Percentiles rank a stretch among this genome's conserved stretches.
These are phyloP conservation scores for Tokudaia tokunoshimensis DNA, from an alignment of 2,797 vertebrate genomes.

Conservation along the genomic window DNA sequence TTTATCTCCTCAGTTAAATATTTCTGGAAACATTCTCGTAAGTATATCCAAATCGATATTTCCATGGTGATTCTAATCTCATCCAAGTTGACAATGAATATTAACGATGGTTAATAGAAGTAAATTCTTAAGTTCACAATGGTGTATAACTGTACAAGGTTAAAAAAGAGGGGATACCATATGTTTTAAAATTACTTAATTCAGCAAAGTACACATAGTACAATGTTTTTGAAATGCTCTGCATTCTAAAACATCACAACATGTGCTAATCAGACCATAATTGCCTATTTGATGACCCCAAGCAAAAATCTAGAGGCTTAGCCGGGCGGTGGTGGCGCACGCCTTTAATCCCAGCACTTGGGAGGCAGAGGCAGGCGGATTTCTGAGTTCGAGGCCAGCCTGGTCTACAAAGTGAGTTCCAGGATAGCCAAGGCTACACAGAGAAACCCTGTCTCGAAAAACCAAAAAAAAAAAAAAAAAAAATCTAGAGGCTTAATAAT, in stretches of 20 bases:
- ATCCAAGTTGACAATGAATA: neutral
- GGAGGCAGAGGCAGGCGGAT: too few species aligned
- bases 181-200: neutral
- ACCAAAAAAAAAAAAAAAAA: too few species aligned
- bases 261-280: conserved; percentile 47
- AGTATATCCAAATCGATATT: neutral
- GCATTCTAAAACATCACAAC: conserved; percentile 58
- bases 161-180: neutral
- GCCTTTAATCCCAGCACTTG: too few species aligned
- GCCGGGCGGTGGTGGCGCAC: too few species aligned
- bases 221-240: conserved; percentile 61
- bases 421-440: too few species aligned
- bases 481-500: conserved; percentile 41
- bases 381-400: too few species aligned
- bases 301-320: conserved; percentile 30
- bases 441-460: too few species aligned
- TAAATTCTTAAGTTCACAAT: conserved; percentile 5
- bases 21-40: neutral
- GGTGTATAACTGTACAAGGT: conserved; percentile 40
- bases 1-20: neutral
- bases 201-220: neutral
- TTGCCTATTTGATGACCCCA: conserved; percentile 52
- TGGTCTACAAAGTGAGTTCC: too few species aligned
- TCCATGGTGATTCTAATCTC: neutral
- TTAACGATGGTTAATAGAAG: neutral